Base-by-base conservation (phyloP, 2,888 invertebrate genomes). In the Drosophila diplacantha region DNA sequence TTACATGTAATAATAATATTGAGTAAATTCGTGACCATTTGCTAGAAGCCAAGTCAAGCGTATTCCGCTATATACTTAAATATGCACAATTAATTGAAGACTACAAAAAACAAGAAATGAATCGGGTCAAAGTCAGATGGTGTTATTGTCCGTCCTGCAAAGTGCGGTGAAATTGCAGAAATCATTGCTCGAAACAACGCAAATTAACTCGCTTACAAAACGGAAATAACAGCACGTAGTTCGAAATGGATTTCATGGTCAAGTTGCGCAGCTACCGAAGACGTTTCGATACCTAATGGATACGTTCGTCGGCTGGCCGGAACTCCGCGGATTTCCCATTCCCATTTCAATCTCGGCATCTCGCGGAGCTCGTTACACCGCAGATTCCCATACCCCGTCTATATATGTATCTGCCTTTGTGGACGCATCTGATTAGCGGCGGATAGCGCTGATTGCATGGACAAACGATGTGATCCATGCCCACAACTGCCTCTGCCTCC, bases 141-240 rank as follows among this genome's bases (percentile, higher is more conserved):
- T 67, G 49, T 24, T 52, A 55, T 57, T 56, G 38, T 34, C 43
- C 26, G 26, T 37, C 43, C 31, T 38, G 54, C 53, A 60, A 60
- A 65, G 60, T 75, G 75, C 75, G 67, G 66, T 69, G 51, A 50
- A 58, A 65, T 81, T 75, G 69, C 81, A 69, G 49, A 71, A 78
- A 73, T 74, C 59, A 46, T 54, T 39, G 60, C 24, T 60, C 20
- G 37, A 49, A 50, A 32, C 54, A 57, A 66, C 55, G 57, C 64
- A 68, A 84, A 84, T 81, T 83, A 71, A 69, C 72, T 75, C 71
- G 77, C 75, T 84, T 81, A 79, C 73, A 73, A 81, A 83, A 81
- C 72, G 69, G 74, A 83, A 81, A 81, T 76, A 72, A 71, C 70
- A 73, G 71, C 75, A 83, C 83, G 81, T 83, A 81, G 56, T 49